A percentile compares a stretch with the other conserved stretches of the same genome.
Conservation (phyloP, 2,888 invertebrate species). For the Creontiades dilutus region DNA sequence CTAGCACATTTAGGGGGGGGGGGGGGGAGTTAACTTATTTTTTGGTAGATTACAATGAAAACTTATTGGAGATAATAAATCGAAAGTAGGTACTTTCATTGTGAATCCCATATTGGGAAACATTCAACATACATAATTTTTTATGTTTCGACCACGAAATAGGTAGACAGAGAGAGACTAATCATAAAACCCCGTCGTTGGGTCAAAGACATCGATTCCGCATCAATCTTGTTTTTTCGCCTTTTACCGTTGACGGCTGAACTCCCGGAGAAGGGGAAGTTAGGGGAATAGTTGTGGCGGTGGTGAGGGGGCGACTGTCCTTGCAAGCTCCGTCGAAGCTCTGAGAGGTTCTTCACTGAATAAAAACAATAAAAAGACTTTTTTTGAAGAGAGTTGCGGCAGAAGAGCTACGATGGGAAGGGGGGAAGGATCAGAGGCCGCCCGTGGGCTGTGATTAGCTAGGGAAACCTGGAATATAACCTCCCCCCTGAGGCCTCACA, state of each 20-base stretch:
- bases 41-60: too few species aligned
- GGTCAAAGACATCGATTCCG: conserved; percentile 27
- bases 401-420: neutral
- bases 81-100: too few species aligned
- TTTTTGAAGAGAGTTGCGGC: neutral
- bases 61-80: too few species aligned
- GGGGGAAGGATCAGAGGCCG: neutral
- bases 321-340: conserved; percentile 3
- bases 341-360: conserved; percentile 38
- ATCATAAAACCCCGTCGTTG: neutral
- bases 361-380: conserved; percentile 56
- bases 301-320: neutral
- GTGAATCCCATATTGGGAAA: too few species aligned
- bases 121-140: too few species aligned
- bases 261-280: neutral
- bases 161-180: neutral
- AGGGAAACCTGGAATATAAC: conserved; percentile 56
- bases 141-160: too few species aligned
- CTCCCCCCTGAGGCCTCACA: neutral
- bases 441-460: conserved; percentile 69
- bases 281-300: neutral
- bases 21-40: too few species aligned
- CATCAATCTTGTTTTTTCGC: neutral
- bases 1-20: too few species aligned
- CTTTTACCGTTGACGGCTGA: conserved; percentile 19